phyloP scores from a whole-genome alignment of 2,797 vertebrate species.

The Dicrostonyx torquatus region DNA sequence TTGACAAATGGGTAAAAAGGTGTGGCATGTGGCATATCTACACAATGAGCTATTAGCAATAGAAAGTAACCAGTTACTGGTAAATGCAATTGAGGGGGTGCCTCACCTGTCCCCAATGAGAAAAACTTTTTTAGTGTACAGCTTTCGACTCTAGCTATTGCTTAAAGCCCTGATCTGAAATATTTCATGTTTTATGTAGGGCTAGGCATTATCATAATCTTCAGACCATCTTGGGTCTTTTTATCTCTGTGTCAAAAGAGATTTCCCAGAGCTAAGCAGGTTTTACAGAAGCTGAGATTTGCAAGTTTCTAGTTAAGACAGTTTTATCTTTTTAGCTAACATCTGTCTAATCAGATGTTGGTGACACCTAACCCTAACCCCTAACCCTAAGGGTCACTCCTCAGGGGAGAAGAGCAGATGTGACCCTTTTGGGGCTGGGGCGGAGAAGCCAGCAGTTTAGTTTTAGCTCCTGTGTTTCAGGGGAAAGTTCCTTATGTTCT shows the following conservation, averaged over 20 bases:
- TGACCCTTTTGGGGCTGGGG: not conserved
- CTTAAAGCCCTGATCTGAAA: not conserved
- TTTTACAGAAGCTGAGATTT: not conserved
- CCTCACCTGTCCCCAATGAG: not conserved
- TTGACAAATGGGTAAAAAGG: not conserved
- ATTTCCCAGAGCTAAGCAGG: not conserved
- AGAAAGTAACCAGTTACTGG: not conserved
- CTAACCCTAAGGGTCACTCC: no score
- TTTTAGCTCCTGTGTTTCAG: not conserved
- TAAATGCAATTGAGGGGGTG: not conserved
- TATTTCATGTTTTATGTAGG: not conserved
- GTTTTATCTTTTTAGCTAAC: not conserved
- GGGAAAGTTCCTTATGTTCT: not conserved
- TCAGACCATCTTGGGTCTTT: not conserved
- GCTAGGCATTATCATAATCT: not conserved
- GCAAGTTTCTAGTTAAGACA: not conserved
- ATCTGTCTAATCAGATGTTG: not conserved
- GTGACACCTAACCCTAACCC: no score
- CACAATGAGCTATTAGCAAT: not conserved
- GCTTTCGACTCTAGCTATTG: not conserved
- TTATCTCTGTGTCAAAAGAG: not conserved
- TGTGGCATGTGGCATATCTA: not conserved
- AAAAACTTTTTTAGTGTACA: not conserved
- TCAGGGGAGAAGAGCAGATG: not conserved
- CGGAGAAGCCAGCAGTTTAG: not conserved